Percentiles rank a stretch among this genome's conserved stretches.
Evolutionary conservation across 2,888 invertebrate species (phyloP).

Genomic region (Cyaniris semiargus): DNA sequence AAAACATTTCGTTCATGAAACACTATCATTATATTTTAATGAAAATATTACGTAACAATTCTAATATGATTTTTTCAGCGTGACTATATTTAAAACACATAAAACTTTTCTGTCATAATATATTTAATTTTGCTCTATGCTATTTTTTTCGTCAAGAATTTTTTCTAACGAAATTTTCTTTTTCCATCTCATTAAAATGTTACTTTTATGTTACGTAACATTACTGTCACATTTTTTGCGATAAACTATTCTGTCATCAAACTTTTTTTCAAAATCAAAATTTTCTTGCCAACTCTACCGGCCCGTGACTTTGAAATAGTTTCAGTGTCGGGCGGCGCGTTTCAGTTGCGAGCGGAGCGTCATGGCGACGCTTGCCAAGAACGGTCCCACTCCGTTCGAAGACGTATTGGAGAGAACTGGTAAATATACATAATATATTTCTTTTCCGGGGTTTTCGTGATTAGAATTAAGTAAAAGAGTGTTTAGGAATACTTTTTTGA

Average conservation of each 20-base stretch:
- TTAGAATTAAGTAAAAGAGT: not conserved
- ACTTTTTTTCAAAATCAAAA: not conserved
- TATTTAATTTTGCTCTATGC: too few species aligned
- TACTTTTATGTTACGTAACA: too few species aligned
- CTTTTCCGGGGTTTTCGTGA: not conserved
- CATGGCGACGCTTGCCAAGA: constrained; percentile 40
- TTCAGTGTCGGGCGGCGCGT: constrained; percentile 54
- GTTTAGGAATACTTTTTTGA: not conserved
- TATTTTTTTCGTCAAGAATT: too few species aligned
- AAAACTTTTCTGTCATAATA: too few species aligned
- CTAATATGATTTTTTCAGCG: too few species aligned
- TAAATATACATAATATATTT: constrained; percentile 42
- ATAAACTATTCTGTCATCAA: not conserved
- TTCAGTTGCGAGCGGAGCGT: constrained; percentile 35
- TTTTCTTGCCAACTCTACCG: not conserved
- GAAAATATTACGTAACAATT: too few species aligned
- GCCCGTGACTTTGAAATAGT: constrained; percentile 57
- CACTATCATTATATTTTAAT: too few species aligned
- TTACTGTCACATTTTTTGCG: not conserved
- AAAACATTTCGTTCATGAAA: too few species aligned
- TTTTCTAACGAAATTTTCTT: too few species aligned
- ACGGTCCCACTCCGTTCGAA: constrained; percentile 54
- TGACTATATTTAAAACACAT: too few species aligned
- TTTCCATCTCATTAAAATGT: too few species aligned
- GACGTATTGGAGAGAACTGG: constrained; percentile 65